Base-by-base conservation (phyloP, 2,888 invertebrate species). In the Lydus trimaculatus region DNA sequence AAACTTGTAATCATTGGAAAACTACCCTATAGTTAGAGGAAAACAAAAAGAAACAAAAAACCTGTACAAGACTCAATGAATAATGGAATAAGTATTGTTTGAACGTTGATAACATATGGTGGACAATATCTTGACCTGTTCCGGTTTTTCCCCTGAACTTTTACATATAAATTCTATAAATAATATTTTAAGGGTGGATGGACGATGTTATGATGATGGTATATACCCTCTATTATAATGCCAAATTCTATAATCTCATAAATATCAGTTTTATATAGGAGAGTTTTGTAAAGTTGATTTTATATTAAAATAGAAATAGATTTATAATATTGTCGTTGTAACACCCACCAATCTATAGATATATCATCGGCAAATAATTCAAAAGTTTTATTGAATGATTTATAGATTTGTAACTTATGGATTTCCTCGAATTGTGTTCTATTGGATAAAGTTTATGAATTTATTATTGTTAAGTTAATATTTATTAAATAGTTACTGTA, bases 141-240 rank as follows among this genome's bases (percentile, higher is more conserved):
- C 20, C 28, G 17, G n/a, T 15, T 36, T 20, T 72, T 65, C 76
- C 76, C 3, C 43, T n/a, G 7, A 17, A 7, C n/a, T 43, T n/a
- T 1, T n/a, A n/a, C 0, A n/a, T 17, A n/a, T 8, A 7, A n/a
- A 2, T 43, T n/a, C n/a, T n/a, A 43, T 64, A 66, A 70, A 72
- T 75, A 72, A 68, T 71, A 58, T 66, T 73, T 67, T 72, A 76
- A 77, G 79, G 79, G 78, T 77, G 76, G 76, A 77, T 71, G 66
- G 69, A 67, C 28, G 31, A 61, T 43, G 20, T 61, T 56, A 48
- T 58, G 69, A 67, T 20, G 31, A 61, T 43, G 20, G 52, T 56
- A 48, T 58, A 17, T 36, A 39, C 58, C 48, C 62, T 33, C 52
- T 31, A 31, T 66, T 62, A 25, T 64, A 62, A 56, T 56, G 56